phyloP scores from a whole-genome alignment of 2,888 invertebrate species.

The Callosobruchus maculatus region DNA sequence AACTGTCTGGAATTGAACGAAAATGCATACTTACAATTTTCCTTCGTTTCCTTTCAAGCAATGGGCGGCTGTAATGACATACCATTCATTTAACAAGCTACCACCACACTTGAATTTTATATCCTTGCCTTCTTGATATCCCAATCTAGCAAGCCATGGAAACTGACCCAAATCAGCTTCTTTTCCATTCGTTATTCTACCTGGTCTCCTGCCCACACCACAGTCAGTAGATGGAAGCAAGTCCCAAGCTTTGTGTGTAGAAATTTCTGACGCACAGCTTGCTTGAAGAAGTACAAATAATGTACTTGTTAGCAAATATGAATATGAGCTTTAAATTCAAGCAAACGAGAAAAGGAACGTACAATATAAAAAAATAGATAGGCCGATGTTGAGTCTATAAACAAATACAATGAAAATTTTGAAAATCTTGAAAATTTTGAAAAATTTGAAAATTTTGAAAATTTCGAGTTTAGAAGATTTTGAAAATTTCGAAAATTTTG shows the following conservation, averaged over 20 bases:
- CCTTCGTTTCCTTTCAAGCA: constrained; percentile 20
- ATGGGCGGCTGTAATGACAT: constrained; percentile 50
- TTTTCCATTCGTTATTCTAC: constrained; percentile 60
- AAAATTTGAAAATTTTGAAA: too few relatives aligned
- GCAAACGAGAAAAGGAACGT: too few relatives aligned
- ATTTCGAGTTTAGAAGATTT: too few relatives aligned
- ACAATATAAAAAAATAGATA: too few relatives aligned
- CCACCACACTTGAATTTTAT: constrained; percentile 41
- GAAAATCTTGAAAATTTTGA: too few relatives aligned
- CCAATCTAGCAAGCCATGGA: constrained; percentile 62
- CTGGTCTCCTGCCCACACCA: background rate
- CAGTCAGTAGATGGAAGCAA: background rate
- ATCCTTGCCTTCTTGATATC: constrained; percentile 42
- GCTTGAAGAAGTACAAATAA: background rate
- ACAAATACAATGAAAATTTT: too few relatives aligned
- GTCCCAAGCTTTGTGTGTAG: background rate
- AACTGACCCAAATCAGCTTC: constrained; percentile 59
- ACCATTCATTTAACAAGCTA: constrained; percentile 42
- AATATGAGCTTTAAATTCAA: too few relatives aligned
- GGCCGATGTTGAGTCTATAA: too few relatives aligned
- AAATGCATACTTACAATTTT: constrained; percentile 8
- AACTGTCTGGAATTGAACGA: too few relatives aligned
- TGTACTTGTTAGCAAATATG: too few relatives aligned
- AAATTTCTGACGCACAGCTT: background rate
- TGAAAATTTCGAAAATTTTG: too few relatives aligned